Evolutionary conservation across 92 coral and sea anemone species (phyloP), one percentile per base, ranked within the genome.

Genomic region (Galaxea fascicularis): DNA sequence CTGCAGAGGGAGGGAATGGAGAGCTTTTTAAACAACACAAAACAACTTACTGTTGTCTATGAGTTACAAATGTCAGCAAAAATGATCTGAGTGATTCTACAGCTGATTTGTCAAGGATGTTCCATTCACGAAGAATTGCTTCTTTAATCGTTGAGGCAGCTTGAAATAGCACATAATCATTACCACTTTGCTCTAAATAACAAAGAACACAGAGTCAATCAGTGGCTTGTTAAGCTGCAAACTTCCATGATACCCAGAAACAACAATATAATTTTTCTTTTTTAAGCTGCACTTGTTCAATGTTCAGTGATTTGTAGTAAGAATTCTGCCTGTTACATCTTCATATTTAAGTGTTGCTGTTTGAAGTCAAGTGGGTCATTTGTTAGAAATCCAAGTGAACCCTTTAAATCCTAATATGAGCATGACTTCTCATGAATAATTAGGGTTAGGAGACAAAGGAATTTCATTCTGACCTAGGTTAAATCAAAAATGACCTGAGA

Each of bases 161-260:
- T 91, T 96, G 99, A 87, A 94, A 96, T 35, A 96, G 83, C 76
- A 96, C 98, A 87, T 96, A 96, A 70, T 96, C 98, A 91, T 93
- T 96, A 76, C 71, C 91, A 76, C 99, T 92, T 83, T 94, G 95
- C 22, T 96, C 99, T 96, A 79, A 85, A 10, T 29, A 57, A 84
- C 21, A 35, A 39, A 82, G 45, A 15, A 18, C 27, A 70, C 13
- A 22, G 56, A 5, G 29, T 65, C 26, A 27, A 65, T 10, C 4
- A 56, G 24, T 17, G 56, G 17, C 17, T 49, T 4, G 11, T 15
- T 5, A 49, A 49, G 56, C 15, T n/a, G n/a, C n/a, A n/a, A n/a
- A n/a, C n/a, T n/a, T n/a, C n/a, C n/a, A n/a, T n/a, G n/a, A 35
- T 35, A 6, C 41, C 41, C 41, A 35, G 41, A 35, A 35, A 35